These are phyloP conservation scores for Cecropterus lyciades DNA, from an alignment of 1,140 invertebrate species.

Conservation along the genomic window DNA sequence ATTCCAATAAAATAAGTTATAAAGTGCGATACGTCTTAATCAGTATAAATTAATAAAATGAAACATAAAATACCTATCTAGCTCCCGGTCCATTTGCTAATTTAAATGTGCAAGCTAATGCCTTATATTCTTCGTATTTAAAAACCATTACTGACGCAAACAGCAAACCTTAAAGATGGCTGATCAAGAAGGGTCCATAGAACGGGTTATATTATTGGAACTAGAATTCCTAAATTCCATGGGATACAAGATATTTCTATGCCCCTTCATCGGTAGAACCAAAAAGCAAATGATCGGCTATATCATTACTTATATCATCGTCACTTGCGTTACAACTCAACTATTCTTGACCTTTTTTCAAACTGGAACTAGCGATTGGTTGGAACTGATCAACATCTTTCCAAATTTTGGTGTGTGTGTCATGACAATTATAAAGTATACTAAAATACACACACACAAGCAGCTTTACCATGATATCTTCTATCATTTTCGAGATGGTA, in stretches of 20 bases:
- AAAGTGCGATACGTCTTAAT: too few species aligned
- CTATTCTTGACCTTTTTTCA: conserved; percentile 57
- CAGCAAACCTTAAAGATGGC: conserved; percentile 30
- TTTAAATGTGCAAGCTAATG: neutral
- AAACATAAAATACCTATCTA: neutral
- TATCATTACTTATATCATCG: conserved; percentile 43
- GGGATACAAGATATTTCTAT: conserved; percentile 57
- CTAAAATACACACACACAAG: conserved; percentile 55
- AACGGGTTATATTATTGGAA: conserved; percentile 49
- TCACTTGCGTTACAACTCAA: conserved; percentile 53
- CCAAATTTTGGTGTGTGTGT: conserved; percentile 69
- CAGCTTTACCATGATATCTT: conserved; percentile 56
- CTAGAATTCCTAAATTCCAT: conserved; percentile 52
- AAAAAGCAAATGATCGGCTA: conserved; percentile 49
- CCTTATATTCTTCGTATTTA: neutral
- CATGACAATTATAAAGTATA: conserved; percentile 63
- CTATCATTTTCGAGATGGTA: conserved; percentile 53
- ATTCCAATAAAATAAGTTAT: too few species aligned
- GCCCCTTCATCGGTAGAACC: conserved; percentile 53
- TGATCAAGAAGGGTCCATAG: conserved; percentile 9
- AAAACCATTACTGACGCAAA: neutral
- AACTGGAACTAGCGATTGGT: conserved; percentile 48
- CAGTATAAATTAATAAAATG: too few species aligned
- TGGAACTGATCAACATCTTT: conserved; percentile 67
- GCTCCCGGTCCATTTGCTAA: neutral